These are phyloP conservation scores for Callospermophilus lateralis DNA, from an alignment of 2,113 vertebrate species.

Conservation along the genomic window DNA sequence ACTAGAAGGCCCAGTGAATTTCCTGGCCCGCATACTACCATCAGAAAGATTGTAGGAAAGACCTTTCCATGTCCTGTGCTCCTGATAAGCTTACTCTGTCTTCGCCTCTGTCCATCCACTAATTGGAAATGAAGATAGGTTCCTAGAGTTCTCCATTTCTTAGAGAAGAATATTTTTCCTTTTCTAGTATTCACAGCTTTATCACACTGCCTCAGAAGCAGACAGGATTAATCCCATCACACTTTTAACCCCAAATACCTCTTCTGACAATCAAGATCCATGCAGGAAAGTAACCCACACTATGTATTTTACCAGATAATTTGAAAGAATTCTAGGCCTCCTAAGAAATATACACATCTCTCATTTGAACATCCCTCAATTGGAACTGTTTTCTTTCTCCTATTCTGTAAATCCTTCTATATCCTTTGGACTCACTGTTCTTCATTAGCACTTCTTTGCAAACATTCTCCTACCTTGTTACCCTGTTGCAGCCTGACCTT, in stretches of 20 bases:
- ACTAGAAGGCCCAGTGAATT: neutral
- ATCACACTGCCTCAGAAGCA: neutral
- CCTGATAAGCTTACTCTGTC: neutral
- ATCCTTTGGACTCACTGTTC: too few relatives aligned
- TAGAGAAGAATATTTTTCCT: neutral
- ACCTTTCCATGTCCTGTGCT: neutral
- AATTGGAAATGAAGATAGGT: neutral
- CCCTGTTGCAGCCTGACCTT: too few relatives aligned
- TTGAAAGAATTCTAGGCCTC: neutral
- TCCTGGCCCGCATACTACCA: neutral
- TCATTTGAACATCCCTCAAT: too few relatives aligned
- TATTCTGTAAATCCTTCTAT: too few relatives aligned
- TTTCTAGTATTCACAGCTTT: neutral
- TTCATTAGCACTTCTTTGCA: too few relatives aligned
- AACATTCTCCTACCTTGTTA: too few relatives aligned
- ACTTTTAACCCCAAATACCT: neutral
- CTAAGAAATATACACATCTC: neutral
- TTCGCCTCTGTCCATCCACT: neutral
- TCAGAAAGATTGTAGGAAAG: neutral
- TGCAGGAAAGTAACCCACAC: neutral
- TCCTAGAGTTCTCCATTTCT: neutral
- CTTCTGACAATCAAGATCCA: neutral
- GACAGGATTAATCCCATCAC: neutral
- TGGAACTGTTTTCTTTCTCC: too few relatives aligned
- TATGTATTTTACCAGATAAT: neutral